A percentile compares a stretch with the other conserved stretches of the same genome.
These are phyloP conservation scores for Steatornis caripensis DNA, from an alignment of 2,113 vertebrate genomes.

Conservation along the genomic window DNA sequence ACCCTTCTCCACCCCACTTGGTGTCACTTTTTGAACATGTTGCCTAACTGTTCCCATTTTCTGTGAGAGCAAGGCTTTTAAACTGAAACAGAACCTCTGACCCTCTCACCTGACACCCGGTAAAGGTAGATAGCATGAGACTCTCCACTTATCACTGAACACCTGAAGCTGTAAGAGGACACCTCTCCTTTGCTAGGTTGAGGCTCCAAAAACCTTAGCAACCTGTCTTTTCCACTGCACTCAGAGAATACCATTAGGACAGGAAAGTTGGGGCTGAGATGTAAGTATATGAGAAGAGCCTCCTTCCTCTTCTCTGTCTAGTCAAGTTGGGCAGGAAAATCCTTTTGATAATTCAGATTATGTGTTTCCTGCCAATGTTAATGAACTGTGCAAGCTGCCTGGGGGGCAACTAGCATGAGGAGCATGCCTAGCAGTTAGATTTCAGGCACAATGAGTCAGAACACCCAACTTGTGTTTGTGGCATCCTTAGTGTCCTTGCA, in stretches of 20 bases:
- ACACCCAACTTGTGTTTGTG: neutral
- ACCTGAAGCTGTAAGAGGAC: constrained; percentile 6
- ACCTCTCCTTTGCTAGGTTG: neutral
- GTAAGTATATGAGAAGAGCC: neutral
- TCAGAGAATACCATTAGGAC: neutral
- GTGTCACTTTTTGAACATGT: neutral
- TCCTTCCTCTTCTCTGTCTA: neutral
- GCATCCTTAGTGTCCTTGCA: neutral
- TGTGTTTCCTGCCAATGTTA: neutral
- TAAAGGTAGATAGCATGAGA: neutral
- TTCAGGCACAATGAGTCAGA: constrained; percentile 14
- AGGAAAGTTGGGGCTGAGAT: neutral
- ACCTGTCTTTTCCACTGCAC: neutral
- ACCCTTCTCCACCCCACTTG: neutral
- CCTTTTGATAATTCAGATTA: neutral
- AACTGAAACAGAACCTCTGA: neutral
- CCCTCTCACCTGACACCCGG: neutral
- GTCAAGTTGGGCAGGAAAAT: neutral
- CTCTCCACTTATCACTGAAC: neutral
- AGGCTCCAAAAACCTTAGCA: neutral
- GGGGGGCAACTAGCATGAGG: neutral
- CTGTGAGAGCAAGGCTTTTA: neutral
- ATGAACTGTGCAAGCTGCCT: neutral
- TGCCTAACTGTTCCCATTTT: neutral
- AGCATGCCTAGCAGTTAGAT: neutral